Base-by-base conservation (phyloP, 2,888 invertebrate genomes). In the Aricia artaxerxes region DNA sequence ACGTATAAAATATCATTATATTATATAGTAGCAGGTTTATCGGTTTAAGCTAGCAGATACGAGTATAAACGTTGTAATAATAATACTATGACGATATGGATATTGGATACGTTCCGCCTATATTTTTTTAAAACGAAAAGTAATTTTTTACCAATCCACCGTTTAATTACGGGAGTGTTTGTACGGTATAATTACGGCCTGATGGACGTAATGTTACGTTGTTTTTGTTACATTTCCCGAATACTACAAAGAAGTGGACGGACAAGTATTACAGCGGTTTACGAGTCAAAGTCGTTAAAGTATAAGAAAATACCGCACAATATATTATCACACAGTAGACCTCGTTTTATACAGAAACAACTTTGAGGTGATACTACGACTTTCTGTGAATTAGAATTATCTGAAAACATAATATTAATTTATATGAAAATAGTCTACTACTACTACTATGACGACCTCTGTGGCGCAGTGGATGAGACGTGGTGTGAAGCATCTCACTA, bases 261-360 rank as follows among this genome's bases (percentile, higher is more conserved):
- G 35, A 35, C 1, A 24, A 35, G 5, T 35, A 35, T 13, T 69
- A 38, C 69, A 5, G 16, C 69, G 16, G 69, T 13, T 35, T 69
- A 69, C 69, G 69, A 69, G 69, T 69, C 69, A 69, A 69, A 69
- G 69, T 69, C 35, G 69, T 69, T 13, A 69, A 69, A 69, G 13
- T 69, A 69, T 38, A 69, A 69, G 13, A 69, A 69, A 69, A 31
- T 64, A 64, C 6, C 64, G 11, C 61, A 24, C 4, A 61, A 7
- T 61, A n/a, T 24, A 61, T 6, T 13, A 3, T 57, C 24, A 24
- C 24, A 57, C 57, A 16, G 57, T 57, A 57, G 16, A 53, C 4
- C 1, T 13, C 4, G 16, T 16, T 16, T 57, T 16, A 53, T 38
- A 4, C 49, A 3, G 13, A 9, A 13, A 53, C 13, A 16, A 16